A percentile compares a stretch with the other conserved stretches of the same genome.
Evolutionary conservation across 37 sponge, comb jelly and placozoan genomes (phyloP).

Genomic region (Bolinopsis microptera): DNA sequence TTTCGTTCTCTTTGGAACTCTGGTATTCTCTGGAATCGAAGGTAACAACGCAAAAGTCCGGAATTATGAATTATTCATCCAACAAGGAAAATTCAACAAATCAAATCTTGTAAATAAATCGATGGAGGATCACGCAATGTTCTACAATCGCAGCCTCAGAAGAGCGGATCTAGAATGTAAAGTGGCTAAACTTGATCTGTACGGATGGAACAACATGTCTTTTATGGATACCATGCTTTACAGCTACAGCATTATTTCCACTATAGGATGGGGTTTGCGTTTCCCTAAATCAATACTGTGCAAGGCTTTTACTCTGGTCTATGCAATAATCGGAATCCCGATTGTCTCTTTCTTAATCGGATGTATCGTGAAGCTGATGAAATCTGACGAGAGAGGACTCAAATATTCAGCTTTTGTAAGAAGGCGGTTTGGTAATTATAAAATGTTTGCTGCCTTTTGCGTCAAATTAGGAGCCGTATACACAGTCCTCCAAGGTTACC

Average conservation of each 20-base stretch:
- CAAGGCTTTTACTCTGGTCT: neutral
- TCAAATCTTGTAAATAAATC: neutral
- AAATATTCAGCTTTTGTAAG: neutral
- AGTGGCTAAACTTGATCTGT: neutral
- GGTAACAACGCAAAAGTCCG: neutral
- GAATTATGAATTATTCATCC: neutral
- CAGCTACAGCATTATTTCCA: neutral
- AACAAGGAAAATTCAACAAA: neutral
- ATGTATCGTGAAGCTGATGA: neutral
- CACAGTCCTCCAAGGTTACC: neutral
- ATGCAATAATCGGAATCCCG: neutral
- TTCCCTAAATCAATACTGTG: neutral
- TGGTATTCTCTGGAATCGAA: constrained; percentile 21
- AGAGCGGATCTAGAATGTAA: neutral
- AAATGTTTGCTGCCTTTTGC: neutral
- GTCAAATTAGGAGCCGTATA: neutral
- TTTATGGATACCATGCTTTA: neutral
- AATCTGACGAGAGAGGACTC: neutral
- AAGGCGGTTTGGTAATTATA: neutral
- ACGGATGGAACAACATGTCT: neutral
- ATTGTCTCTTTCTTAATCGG: neutral
- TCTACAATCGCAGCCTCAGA: neutral
- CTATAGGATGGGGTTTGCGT: neutral
- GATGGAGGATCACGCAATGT: neutral
- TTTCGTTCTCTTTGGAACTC: neutral